These are phyloP conservation scores for Leucopsar rothschildi DNA, from an alignment of 2,113 vertebrate species.

Conservation along the genomic window DNA sequence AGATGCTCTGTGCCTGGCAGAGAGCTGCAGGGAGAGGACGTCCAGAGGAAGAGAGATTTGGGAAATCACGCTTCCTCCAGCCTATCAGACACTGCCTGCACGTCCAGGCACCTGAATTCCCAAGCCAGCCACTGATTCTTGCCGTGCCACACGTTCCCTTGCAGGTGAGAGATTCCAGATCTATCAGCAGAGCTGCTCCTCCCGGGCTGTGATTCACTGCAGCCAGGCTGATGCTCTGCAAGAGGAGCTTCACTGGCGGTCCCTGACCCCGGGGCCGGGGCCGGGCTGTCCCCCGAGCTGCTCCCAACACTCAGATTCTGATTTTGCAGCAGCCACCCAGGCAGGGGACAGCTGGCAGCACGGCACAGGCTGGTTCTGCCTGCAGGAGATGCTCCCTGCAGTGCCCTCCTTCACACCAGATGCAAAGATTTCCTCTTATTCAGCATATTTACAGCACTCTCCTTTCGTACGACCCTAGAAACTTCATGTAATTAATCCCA, in stretches of 20 bases:
- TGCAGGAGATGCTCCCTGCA: neutral
- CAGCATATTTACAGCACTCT: neutral
- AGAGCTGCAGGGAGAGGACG: fast-evolving
- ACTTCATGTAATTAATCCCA: fast-evolving
- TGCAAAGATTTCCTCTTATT: neutral
- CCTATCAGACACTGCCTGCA: fast-evolving
- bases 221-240: neutral
- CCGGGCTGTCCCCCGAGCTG: neutral
- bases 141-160: neutral
- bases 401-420: neutral
- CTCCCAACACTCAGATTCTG: fast-evolving
- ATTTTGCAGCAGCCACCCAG: neutral
- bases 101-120: neutral
- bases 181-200: neutral
- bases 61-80: neutral
- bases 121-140: neutral
- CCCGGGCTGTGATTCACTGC: neutral
- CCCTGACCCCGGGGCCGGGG: neutral
- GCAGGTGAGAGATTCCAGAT: neutral
- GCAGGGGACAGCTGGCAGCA: neutral
- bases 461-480: neutral
- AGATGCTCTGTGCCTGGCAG: neutral
- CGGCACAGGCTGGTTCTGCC: neutral
- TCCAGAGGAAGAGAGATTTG: neutral
- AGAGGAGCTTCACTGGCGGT: fast-evolving